Evolutionary conservation across 1,140 invertebrate genomes (phyloP), one percentile per base, ranked within the genome.

Genomic region (Macrobrachium nipponense): DNA sequence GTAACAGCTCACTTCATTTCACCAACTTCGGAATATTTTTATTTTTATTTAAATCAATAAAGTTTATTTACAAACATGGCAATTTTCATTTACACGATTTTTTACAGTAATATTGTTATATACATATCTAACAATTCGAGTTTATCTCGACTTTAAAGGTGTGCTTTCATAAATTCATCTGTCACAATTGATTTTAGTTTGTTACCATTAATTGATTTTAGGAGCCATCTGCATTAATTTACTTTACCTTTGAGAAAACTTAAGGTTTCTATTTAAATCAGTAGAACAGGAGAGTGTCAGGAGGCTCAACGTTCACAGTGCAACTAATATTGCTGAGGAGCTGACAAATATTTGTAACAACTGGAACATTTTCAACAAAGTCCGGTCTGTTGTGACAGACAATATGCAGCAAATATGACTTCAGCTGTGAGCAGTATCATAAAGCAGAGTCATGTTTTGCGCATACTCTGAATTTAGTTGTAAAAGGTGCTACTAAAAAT

Each of bases 1-100:
- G 68, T 72, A 36, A 72, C 68, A 18, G 68, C 68, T 23, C 68
- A 72, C 68, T 72, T 72, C 68, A 23, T 72, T 15, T 72, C 68
- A 18, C 15, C 68, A 2, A 23, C 14, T 5, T 72, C 4, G 7
- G 14, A 23, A 15, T 2, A 36, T 36, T 36, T 2, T n/a, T n/a
- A n/a, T n/a, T n/a, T n/a, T n/a, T n/a, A n/a, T n/a, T n/a, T n/a
- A n/a, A n/a, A n/a, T n/a, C n/a, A n/a, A n/a, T n/a, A n/a, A n/a
- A n/a, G n/a, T n/a, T n/a, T n/a, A n/a, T n/a, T n/a, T n/a, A n/a
- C n/a, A n/a, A n/a, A n/a, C n/a, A n/a, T n/a, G n/a, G n/a, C n/a
- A n/a, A n/a, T n/a, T n/a, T n/a, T n/a, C n/a, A n/a, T n/a, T n/a
- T n/a, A n/a, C n/a, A n/a, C n/a, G n/a, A n/a, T n/a, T n/a, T n/a